Evolutionary conservation across 2,113 vertebrate species (phyloP).

Genomic region (Anhinga rufa): DNA sequence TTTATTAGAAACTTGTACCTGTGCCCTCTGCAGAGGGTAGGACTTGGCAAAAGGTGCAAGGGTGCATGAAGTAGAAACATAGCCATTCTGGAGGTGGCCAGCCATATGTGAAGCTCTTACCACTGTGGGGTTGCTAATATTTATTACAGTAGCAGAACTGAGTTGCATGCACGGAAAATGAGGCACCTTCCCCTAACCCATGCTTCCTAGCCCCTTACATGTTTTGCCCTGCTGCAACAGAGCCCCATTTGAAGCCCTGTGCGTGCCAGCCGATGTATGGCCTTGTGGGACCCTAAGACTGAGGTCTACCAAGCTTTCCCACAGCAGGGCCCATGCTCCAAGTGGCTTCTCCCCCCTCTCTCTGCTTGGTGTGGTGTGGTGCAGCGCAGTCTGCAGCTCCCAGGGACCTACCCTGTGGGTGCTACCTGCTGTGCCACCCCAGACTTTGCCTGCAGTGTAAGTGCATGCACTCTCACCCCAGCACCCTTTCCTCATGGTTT

Average conservation of each 20-base stretch:
- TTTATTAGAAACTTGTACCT: not conserved
- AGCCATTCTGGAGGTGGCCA: not conserved
- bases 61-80: not conserved
- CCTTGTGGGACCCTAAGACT: not conserved
- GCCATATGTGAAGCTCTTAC: not conserved
- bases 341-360: not conserved
- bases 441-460: not conserved
- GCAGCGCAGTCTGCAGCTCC: not conserved
- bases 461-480: not conserved
- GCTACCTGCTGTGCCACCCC: not conserved
- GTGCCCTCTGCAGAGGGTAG: not conserved
- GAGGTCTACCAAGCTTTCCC: not conserved
- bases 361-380: accelerated
- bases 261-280: not conserved
- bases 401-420: accelerated
- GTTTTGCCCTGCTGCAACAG: not conserved
- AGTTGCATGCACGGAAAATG: not conserved
- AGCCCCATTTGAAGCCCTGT: not conserved
- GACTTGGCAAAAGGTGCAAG: not conserved
- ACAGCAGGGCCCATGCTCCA: not conserved
- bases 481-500: not conserved
- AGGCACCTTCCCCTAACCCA: not conserved
- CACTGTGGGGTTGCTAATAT: not conserved
- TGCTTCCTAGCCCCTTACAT: not conserved
- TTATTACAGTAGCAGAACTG: not conserved